Evolutionary conservation across 2,113 vertebrate species (phyloP).

Genomic region (Anolis sagrei): DNA sequence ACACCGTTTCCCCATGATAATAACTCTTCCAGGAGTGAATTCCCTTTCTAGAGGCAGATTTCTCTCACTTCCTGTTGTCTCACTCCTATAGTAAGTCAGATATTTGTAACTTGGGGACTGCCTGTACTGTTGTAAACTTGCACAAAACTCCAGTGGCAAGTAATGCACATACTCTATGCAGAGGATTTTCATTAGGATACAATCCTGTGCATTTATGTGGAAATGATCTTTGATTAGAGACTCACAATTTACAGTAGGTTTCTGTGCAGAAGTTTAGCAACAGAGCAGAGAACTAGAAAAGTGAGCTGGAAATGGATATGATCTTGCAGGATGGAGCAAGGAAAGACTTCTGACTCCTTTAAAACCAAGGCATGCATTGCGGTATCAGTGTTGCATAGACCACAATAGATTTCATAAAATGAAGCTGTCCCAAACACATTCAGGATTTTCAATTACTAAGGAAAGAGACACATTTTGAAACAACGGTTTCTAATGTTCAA

Average conservation of each 20-base stretch:
- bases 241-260: too few relatives aligned
- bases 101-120: too few relatives aligned
- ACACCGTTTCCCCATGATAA: too few relatives aligned
- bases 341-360: neutral
- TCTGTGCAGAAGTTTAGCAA: neutral
- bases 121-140: neutral
- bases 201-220: too few relatives aligned
- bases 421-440: neutral
- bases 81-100: too few relatives aligned
- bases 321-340: neutral
- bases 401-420: neutral
- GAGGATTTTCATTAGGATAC: neutral
- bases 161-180: neutral
- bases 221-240: neutral
- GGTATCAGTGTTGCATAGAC: neutral
- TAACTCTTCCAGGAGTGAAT: too few relatives aligned
- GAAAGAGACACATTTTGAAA: neutral
- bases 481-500: too few relatives aligned
- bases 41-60: too few relatives aligned
- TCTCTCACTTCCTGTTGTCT: too few relatives aligned
- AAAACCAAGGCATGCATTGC: neutral
- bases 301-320: neutral
- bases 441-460: neutral
- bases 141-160: neutral
- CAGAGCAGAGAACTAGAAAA: neutral